phyloP scores from a whole-genome alignment of 2,888 invertebrate genomes.

The Linnaemya vulpina region DNA sequence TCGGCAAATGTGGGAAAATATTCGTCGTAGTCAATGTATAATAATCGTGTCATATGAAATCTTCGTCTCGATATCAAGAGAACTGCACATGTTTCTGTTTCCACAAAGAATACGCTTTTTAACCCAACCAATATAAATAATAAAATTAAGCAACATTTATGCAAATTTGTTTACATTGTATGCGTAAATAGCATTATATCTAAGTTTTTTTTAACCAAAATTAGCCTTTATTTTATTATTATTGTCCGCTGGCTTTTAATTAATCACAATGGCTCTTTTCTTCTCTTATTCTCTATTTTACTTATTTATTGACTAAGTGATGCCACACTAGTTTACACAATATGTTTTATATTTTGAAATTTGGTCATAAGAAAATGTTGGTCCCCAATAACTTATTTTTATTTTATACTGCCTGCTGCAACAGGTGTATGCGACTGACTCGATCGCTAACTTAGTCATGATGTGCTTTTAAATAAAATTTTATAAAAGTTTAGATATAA shows the following conservation, averaged over 20 bases:
- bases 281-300: neutral
- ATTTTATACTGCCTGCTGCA: too few relatives aligned
- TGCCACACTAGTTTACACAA: neutral
- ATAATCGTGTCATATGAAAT: too few relatives aligned
- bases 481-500: too few relatives aligned
- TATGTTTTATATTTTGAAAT: neutral
- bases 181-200: slow-evolving; percentile 23
- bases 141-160: slow-evolving; percentile 4
- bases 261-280: neutral
- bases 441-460: neutral
- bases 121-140: neutral
- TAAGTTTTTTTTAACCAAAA: slow-evolving; percentile 8
- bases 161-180: slow-evolving; percentile 28
- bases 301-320: neutral
- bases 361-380: neutral
- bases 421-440: neutral
- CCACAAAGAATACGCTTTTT: neutral
- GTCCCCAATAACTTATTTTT: neutral
- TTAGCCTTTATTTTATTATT: slow-evolving; percentile 42
- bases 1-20: too few relatives aligned
- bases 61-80: too few relatives aligned
- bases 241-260: slow-evolving; percentile 5
- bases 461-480: too few relatives aligned
- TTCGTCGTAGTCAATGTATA: too few relatives aligned
- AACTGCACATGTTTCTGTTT: too few relatives aligned